A percentile compares a stretch with the other conserved stretches of the same genome.
Evolutionary conservation across 2,888 invertebrate genomes (phyloP).

Genomic region (Drosophila pseudotalamancana): DNA sequence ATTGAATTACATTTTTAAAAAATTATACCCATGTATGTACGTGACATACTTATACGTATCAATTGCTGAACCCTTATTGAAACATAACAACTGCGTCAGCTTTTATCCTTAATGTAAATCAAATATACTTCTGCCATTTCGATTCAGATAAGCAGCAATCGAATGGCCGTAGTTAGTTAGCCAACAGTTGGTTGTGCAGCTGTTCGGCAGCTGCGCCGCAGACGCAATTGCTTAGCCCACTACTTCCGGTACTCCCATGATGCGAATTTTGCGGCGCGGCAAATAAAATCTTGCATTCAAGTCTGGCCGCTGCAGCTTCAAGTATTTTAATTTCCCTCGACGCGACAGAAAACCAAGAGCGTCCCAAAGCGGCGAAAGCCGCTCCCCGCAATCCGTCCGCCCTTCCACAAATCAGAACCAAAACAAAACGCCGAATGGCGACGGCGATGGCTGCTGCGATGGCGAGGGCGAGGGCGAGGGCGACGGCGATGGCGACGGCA

Average conservation of each 20-base stretch:
- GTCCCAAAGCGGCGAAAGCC: slow-evolving; percentile 18
- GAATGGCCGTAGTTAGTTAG: slow-evolving; percentile 34
- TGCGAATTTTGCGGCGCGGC: slow-evolving; percentile 56
- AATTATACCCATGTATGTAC: no score
- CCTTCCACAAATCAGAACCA: slow-evolving; percentile 62
- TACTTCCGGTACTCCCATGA: slow-evolving; percentile 5
- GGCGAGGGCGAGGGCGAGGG: slow-evolving; percentile 10
- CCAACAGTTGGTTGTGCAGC: slow-evolving; percentile 77
- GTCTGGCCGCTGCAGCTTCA: slow-evolving; percentile 51
- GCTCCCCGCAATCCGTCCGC: slow-evolving; percentile 16
- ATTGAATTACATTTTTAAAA: no score
- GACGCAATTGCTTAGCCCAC: slow-evolving; percentile 16
- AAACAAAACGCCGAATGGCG: slow-evolving; percentile 63
- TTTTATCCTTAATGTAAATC: no score
- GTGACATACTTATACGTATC: no score
- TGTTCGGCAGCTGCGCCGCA: slow-evolving; percentile 22
- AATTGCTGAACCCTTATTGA: no score
- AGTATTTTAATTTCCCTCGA: slow-evolving; percentile 75
- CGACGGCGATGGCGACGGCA: slow-evolving; percentile 5
- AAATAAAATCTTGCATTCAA: slow-evolving; percentile 74
- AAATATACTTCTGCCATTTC: slow-evolving; percentile 38
- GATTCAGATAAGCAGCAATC: slow-evolving; percentile 38
- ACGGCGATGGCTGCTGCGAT: not conserved
- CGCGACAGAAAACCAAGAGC: slow-evolving; percentile 51
- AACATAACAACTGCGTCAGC: no score